Evolutionary conservation across 64 coral and sea anemone species (phyloP), one percentile per base, ranked within the genome.

Genomic region (Actinia tenebrosa): DNA sequence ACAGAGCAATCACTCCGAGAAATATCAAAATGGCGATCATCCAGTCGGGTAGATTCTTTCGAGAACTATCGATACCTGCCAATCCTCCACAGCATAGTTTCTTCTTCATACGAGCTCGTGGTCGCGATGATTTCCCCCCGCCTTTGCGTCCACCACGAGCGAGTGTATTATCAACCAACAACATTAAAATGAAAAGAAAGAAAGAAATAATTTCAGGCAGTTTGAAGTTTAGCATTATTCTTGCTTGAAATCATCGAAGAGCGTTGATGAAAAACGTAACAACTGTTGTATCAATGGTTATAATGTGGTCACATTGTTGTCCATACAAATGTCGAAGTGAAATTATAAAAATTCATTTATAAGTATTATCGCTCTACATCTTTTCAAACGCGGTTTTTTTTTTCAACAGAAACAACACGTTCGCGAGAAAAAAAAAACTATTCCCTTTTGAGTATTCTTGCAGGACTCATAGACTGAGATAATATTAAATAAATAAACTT

Each of bases 1-100:
- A 81, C 13, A 81, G 17, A 53, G 79, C 79, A 20, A 81, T 81
- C 0, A 81, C 79, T 11, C 53, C 79, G 8, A 81, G 79, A 37
- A 81, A 81, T 14, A 81, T 22, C 5, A 81, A 16, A 53, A 81
- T 81, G 17, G 79, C 79, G 43, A 81, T 52, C 79, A 81, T 81
- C 79, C 79, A 81, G 20, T 81, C 79, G 1, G 79, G 79, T 1
- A 81, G 43, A 50, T 22, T 50, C 46, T 81, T 81, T 25, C 79
- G 30, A 20, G 79, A 81, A 11, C 50, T 50, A 11, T 81, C 79
- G 20, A 81, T 5, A 20, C 79, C 79, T 52, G 79, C 79, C 79
- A 81, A 22, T 3, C 79, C 79, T 20, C 79, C 79, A 52, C 79
- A 81, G 20, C 79, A 81, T 4, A 81, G 5, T 50, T 81, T 81